Conservation (phyloP, 2,113 vertebrate species). For the Charina bottae region DNA sequence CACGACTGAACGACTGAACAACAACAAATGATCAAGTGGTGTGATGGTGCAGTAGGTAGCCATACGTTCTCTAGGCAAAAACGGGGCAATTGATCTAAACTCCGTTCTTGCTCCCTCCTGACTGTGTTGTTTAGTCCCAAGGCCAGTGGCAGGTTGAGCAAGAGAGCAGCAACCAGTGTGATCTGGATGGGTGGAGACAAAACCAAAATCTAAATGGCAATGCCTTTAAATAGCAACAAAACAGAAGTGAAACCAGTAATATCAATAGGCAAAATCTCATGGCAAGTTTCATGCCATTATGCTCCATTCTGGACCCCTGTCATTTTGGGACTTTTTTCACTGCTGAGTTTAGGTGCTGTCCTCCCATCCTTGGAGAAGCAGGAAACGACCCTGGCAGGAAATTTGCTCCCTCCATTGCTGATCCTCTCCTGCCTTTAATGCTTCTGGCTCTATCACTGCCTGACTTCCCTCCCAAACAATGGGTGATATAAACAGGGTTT, state of each 20-base stretch:
- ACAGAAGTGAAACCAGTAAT: conserved; percentile 43
- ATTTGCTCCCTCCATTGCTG: neutral
- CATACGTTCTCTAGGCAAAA: neutral
- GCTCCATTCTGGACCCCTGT: neutral
- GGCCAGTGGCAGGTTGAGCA: neutral
- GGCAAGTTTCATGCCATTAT: neutral
- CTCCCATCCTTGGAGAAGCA: neutral
- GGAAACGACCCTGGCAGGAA: neutral
- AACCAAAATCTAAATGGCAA: neutral
- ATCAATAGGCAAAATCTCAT: neutral
- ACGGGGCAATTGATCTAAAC: rapidly evolving
- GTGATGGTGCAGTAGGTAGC: neutral
- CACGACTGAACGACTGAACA: too few relatives aligned
- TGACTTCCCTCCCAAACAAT: neutral
- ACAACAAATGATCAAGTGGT: too few relatives aligned
- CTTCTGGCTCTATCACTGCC: neutral
- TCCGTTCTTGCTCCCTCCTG: neutral
- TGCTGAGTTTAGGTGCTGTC: neutral
- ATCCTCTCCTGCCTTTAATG: neutral
- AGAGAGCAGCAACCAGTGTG: neutral
- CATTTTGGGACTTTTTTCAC: neutral
- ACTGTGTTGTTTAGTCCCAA: neutral
- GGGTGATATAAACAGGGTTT: neutral
- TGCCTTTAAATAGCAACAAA: conserved; percentile 9
- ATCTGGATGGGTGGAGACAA: conserved; percentile 19